A percentile compares a stretch with the other conserved stretches of the same genome.
phyloP scores from a whole-genome alignment of 2,888 invertebrate species.

The Drosophila rubida region DNA sequence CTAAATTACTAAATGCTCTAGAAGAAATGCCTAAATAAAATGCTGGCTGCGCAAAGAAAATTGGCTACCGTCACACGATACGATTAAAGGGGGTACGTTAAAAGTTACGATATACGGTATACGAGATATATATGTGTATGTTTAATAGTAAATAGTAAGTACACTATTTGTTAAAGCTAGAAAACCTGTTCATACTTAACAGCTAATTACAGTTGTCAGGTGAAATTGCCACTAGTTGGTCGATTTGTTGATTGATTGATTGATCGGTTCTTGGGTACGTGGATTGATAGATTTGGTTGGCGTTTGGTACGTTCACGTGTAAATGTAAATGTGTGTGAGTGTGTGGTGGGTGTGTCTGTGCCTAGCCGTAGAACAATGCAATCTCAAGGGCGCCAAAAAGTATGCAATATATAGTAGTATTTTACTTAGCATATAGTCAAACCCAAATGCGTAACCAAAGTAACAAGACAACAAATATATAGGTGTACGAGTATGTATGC shows the following conservation, averaged over 20 bases:
- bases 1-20: conserved; percentile 53
- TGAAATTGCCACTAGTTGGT: conserved; percentile 67
- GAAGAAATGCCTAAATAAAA: conserved; percentile 65
- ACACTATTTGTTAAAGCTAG: conserved; percentile 71
- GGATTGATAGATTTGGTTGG: conserved; percentile 24
- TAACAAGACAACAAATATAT: conserved; percentile 78
- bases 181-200: conserved; percentile 71
- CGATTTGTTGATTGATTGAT: conserved; percentile 29
- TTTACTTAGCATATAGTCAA: conserved; percentile 72
- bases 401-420: conserved; percentile 68
- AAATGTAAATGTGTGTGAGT: neutral
- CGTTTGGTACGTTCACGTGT: neutral
- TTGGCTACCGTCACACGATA: conserved; percentile 48
- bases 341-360: conserved; percentile 17
- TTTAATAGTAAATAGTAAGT: conserved; percentile 46
- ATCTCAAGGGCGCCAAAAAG: conserved; percentile 74
- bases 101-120: conserved; percentile 56
- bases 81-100: conserved; percentile 40
- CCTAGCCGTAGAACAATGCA: conserved; percentile 72
- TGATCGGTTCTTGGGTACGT: conserved; percentile 21
- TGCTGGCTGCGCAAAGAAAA: conserved; percentile 57
- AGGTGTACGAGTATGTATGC: conserved; percentile 25
- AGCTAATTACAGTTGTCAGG: conserved; percentile 68
- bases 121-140: conserved; percentile 34
- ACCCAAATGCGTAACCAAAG: conserved; percentile 78